Percentiles rank a stretch among this genome's conserved stretches.
Conservation (phyloP, 2,113 vertebrate genomes). For the Pseudorhombus dupliciocellatus region DNA sequence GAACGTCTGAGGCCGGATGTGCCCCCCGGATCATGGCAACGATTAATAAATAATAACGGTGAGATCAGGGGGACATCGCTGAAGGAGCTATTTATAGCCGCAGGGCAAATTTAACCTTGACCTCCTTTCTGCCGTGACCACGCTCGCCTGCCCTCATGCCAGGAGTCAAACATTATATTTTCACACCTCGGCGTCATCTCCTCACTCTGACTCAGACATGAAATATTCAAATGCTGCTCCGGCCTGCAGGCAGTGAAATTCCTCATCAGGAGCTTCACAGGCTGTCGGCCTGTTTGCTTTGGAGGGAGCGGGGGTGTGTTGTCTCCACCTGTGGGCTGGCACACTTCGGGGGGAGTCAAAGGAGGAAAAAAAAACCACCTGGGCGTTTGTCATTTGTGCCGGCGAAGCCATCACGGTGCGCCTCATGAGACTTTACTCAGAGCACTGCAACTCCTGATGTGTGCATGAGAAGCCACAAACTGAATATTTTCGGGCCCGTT, state of each 20-base stretch:
- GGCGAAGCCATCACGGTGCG: neutral
- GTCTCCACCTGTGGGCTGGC: neutral
- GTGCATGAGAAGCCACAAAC: conserved; percentile 4
- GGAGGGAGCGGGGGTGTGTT: neutral
- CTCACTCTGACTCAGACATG: conserved; percentile 57
- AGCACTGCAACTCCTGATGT: neutral
- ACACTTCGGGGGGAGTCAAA: neutral
- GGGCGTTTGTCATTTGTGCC: conserved; percentile 1
- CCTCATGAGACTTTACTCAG: conserved; percentile 6
- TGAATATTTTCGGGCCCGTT: conserved; percentile 11
- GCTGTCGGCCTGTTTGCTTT: conserved; percentile 23
- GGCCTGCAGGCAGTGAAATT: conserved; percentile 42
- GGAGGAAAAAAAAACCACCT: neutral
- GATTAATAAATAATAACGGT: conserved; percentile 68
- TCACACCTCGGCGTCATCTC: conserved; percentile 54
- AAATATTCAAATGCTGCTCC: conserved; percentile 64
- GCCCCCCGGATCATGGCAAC: conserved; percentile 61
- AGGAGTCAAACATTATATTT: conserved; percentile 60
- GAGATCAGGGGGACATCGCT: conserved; percentile 58
- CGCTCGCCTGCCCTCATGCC: conserved; percentile 38
- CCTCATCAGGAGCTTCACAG: conserved; percentile 36
- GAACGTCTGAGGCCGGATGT: conserved; percentile 25
- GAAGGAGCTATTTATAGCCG: conserved; percentile 61
- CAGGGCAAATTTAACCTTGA: conserved; percentile 71
- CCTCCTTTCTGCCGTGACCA: conserved; percentile 59